phyloP scores from a whole-genome alignment of 2,113 vertebrate species.

The Mionectes macconnelli region DNA sequence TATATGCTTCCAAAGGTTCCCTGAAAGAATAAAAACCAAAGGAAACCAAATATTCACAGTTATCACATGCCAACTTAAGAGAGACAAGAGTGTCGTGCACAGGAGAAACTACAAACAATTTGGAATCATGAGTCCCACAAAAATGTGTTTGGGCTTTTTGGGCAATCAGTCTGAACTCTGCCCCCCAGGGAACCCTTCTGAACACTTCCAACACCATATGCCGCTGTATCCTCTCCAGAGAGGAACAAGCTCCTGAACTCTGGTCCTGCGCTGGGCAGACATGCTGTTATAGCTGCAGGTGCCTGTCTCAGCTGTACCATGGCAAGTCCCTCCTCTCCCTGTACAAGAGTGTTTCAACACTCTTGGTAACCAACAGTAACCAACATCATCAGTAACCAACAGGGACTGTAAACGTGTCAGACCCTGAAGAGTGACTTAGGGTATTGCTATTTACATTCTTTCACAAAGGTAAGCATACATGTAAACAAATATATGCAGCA shows the following conservation, averaged over 20 bases:
- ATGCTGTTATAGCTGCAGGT: not conserved
- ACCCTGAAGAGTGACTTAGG: not conserved
- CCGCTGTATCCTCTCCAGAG: not conserved
- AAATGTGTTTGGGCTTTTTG: not conserved
- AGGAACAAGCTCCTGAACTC: not conserved
- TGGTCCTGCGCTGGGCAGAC: not conserved
- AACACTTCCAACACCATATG: not conserved
- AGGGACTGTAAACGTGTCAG: not conserved
- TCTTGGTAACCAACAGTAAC: not conserved
- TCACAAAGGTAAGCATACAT: not conserved
- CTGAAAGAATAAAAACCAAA: constrained; percentile 63
- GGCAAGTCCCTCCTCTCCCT: not conserved
- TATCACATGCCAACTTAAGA: not conserved
- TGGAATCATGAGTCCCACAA: not conserved
- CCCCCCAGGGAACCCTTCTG: not conserved
- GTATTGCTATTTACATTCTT: not conserved
- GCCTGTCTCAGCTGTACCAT: not conserved
- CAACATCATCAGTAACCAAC: not conserved
- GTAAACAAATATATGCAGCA: not conserved
- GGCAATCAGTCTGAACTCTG: not conserved
- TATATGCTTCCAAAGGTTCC: constrained; percentile 95
- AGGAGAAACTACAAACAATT: not conserved
- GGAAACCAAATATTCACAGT: not conserved
- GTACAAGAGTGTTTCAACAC: not conserved
- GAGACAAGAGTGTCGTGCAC: not conserved